phyloP scores from a whole-genome alignment of 2,888 invertebrate species.

The Drosophila atroscutellata region DNA sequence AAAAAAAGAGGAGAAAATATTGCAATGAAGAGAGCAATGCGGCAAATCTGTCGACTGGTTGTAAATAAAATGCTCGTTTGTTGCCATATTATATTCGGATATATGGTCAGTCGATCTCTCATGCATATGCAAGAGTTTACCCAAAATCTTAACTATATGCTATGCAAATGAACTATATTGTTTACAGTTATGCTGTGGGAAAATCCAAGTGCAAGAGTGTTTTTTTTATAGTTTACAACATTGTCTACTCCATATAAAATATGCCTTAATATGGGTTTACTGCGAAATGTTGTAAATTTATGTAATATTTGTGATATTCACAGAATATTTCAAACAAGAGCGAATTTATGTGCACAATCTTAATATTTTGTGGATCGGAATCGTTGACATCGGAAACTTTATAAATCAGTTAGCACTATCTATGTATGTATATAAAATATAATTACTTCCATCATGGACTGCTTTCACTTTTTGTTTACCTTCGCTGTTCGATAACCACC shows the following conservation, averaged over 20 bases:
- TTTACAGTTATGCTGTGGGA: slow-evolving; percentile 22
- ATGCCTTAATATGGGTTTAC: background rate
- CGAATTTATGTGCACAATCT: background rate
- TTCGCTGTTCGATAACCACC: accelerated
- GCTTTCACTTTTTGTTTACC: background rate
- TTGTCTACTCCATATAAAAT: background rate
- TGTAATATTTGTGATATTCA: background rate
- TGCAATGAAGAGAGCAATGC: slow-evolving; percentile 23
- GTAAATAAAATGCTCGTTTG: slow-evolving; percentile 68
- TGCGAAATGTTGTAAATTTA: background rate
- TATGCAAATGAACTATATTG: slow-evolving; percentile 24
- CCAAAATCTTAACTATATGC: slow-evolving; percentile 6
- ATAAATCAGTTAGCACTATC: background rate
- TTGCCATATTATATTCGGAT: slow-evolving; percentile 50
- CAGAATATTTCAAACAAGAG: background rate
- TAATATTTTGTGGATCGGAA: background rate
- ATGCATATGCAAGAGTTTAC: slow-evolving; percentile 19
- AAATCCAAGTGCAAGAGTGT: slow-evolving; percentile 5
- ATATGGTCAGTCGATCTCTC: background rate
- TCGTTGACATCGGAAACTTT: no score
- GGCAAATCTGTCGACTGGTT: slow-evolving; percentile 60
- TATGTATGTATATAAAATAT: no score
- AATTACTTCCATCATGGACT: background rate
- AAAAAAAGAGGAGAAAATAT: slow-evolving; percentile 3
- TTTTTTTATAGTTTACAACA: background rate